A percentile compares a stretch with the other conserved stretches of the same genome.
phyloP scores from a whole-genome alignment of 2,797 vertebrate genomes.

The Acanthurus leucopareius region DNA sequence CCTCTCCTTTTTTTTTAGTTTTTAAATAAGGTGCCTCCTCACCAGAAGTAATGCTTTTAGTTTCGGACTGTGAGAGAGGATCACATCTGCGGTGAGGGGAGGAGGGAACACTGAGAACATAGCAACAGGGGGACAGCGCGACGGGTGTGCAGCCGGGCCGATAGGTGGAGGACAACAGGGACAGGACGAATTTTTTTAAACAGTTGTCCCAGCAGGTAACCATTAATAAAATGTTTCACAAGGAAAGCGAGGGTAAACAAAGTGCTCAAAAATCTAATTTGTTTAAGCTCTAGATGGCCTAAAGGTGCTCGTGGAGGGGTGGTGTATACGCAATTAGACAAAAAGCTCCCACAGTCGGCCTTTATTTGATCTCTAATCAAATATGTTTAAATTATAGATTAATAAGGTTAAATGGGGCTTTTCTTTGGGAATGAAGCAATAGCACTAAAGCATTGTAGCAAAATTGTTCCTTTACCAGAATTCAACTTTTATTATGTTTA shows the following conservation, averaged over 20 bases:
- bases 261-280: slow-evolving; percentile 16
- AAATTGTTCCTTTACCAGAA: neutral
- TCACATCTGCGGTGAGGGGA: slow-evolving; percentile 54
- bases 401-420: neutral
- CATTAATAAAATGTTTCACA: neutral
- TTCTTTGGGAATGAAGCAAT: neutral
- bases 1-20: slow-evolving; percentile 17
- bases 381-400: neutral
- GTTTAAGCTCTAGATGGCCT: slow-evolving; percentile 11
- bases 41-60: slow-evolving; percentile 55
- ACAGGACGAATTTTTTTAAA: slow-evolving; percentile 29
- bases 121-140: slow-evolving; percentile 48
- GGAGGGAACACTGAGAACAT: slow-evolving; percentile 25
- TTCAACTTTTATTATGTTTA: neutral
- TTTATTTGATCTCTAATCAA: slow-evolving; percentile 5
- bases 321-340: slow-evolving; percentile 3
- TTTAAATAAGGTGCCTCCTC: slow-evolving; percentile 61
- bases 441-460: neutral
- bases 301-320: neutral
- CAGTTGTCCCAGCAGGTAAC: neutral
- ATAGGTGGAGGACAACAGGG: slow-evolving; percentile 16
- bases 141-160: slow-evolving; percentile 31
- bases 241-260: neutral
- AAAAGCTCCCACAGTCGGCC: neutral
- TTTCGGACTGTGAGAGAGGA: slow-evolving; percentile 49